These are phyloP conservation scores for Tarsius wallacei DNA, from an alignment of 2,797 vertebrate species.

Conservation along the genomic window DNA sequence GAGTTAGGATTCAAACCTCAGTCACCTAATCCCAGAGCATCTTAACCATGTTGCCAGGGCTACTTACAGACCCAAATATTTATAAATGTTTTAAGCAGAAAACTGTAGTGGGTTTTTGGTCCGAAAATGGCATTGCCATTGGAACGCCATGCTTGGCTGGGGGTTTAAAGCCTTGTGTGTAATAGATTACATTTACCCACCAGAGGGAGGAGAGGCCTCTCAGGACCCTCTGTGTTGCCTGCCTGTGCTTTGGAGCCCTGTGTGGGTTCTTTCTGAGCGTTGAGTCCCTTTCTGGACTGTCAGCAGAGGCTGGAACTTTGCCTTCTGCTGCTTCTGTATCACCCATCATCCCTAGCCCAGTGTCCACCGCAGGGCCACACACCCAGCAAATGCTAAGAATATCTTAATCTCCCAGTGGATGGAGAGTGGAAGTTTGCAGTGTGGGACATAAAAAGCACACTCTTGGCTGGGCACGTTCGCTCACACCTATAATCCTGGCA, in stretches of 20 bases:
- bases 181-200: background rate
- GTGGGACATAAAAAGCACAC: too few species aligned
- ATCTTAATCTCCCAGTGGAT: background rate
- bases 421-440: background rate
- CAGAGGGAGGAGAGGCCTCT: background rate
- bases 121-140: background rate
- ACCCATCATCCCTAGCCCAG: rapidly evolving
- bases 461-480: background rate
- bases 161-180: background rate
- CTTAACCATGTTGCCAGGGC: background rate
- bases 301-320: background rate
- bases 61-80: background rate
- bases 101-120: background rate
- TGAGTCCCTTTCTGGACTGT: background rate
- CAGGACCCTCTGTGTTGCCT: background rate
- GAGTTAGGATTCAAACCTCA: background rate
- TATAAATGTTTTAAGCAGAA: background rate
- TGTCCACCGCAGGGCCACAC: too few species aligned
- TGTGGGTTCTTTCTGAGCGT: too few species aligned
- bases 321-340: background rate
- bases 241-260: too few species aligned
- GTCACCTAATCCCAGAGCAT: background rate
- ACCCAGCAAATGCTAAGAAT: background rate
- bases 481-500: too few species aligned
- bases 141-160: background rate